Evolutionary conservation across 2,888 invertebrate species (phyloP).

Genomic region (Actias luna): DNA sequence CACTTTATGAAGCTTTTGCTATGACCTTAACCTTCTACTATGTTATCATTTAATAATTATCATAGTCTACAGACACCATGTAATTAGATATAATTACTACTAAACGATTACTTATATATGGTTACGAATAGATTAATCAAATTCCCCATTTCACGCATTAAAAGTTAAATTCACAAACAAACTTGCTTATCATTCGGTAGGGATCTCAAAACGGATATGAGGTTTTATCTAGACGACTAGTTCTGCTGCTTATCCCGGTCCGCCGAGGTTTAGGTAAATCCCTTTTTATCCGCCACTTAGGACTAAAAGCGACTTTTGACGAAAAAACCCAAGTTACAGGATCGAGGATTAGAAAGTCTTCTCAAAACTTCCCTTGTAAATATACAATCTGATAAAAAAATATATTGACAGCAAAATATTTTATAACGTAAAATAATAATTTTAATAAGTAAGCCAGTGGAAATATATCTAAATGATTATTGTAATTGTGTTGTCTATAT

Average conservation of each 20-base stretch:
- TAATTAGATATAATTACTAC: background rate
- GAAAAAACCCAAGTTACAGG: conserved; percentile 23
- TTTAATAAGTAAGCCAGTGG: too few relatives aligned
- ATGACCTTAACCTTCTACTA: too few relatives aligned
- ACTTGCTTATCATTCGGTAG: background rate
- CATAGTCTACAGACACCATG: too few relatives aligned
- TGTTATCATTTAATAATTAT: too few relatives aligned
- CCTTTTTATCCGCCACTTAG: conserved; percentile 29
- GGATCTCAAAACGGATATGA: conserved; percentile 5
- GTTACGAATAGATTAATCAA: background rate
- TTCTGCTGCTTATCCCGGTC: conserved; percentile 21
- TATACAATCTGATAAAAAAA: background rate
- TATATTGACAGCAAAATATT: background rate
- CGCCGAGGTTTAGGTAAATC: conserved; percentile 27
- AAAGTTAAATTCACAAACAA: background rate
- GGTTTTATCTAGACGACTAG: conserved; percentile 8
- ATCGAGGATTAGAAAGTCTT: conserved; percentile 18
- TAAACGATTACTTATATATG: background rate
- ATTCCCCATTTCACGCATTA: background rate
- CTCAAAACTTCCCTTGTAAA: background rate
- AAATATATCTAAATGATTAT: too few relatives aligned
- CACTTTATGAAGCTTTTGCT: too few relatives aligned
- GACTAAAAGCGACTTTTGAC: conserved; percentile 28
- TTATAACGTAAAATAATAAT: background rate
- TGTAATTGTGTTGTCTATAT: too few relatives aligned